Conservation (phyloP, 1,140 invertebrate genomes). For the Vanessa atalanta region DNA sequence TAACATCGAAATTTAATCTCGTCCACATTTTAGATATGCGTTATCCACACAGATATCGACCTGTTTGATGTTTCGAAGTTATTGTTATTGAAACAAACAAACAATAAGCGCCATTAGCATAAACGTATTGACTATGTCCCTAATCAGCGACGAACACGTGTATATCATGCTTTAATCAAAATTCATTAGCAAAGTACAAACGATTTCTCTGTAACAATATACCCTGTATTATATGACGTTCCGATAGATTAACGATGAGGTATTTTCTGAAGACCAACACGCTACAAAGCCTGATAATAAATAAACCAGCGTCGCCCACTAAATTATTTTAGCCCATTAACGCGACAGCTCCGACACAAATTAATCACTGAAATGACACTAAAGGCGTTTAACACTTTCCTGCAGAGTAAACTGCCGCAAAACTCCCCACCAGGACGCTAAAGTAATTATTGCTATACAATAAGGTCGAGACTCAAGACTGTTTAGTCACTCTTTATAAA, state of each 20-base stretch:
- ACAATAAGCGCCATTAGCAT: slow-evolving; percentile 32
- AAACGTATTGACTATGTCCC: slow-evolving; percentile 31
- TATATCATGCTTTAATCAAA: slow-evolving; percentile 24
- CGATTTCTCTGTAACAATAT: not conserved
- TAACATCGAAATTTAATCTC: not conserved
- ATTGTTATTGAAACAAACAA: slow-evolving; percentile 23
- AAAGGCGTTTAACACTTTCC: slow-evolving; percentile 75
- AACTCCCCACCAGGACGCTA: slow-evolving; percentile 37
- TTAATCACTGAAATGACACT: slow-evolving; percentile 78
- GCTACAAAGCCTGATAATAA: slow-evolving; percentile 57
- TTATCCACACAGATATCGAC: not conserved
- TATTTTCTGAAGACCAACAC: slow-evolving; percentile 45
- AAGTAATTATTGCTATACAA: slow-evolving; percentile 40
- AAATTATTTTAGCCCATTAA: slow-evolving; percentile 79
- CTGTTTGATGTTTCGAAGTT: not conserved
- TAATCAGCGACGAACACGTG: slow-evolving; percentile 35
- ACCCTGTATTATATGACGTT: not conserved
- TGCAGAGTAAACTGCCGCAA: slow-evolving; percentile 38
- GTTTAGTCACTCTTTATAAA: slow-evolving; percentile 37
- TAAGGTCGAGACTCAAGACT: slow-evolving; percentile 27
- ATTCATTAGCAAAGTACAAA: slow-evolving; percentile 22
- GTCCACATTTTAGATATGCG: not conserved
- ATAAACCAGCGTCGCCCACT: slow-evolving; percentile 68
- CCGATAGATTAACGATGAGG: slow-evolving; percentile 56
- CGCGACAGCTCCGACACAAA: slow-evolving; percentile 71